Percentiles rank a stretch among this genome's conserved stretches.
These are phyloP conservation scores for Macrobrachium rosenbergii DNA, from an alignment of 1,140 invertebrate genomes.

Conservation along the genomic window DNA sequence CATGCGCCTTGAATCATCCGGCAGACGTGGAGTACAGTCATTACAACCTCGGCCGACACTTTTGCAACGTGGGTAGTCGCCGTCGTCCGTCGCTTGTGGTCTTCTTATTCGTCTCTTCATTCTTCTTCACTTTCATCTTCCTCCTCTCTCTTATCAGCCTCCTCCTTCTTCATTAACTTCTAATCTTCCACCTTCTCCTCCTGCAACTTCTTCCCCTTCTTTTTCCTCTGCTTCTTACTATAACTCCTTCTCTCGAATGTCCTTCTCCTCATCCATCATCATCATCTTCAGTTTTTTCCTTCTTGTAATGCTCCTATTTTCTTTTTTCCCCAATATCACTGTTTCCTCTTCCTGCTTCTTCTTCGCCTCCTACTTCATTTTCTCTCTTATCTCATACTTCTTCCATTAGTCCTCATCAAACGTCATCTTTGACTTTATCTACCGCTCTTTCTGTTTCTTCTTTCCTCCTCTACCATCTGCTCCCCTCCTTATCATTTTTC, in stretches of 20 bases:
- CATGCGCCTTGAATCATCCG: slow-evolving; percentile 56
- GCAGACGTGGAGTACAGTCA: slow-evolving; percentile 48
- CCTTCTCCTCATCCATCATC: background rate
- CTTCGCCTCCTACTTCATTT: background rate
- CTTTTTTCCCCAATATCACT: background rate
- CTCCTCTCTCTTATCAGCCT: slow-evolving; percentile 11
- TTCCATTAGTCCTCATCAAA: background rate
- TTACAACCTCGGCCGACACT: slow-evolving; percentile 52
- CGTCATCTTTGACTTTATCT: slow-evolving; percentile 17
- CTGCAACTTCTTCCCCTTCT: background rate
- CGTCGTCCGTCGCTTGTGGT: background rate
- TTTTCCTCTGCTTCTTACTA: background rate
- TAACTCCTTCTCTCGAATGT: background rate
- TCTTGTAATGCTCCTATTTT: no score
- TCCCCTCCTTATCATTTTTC: slow-evolving; percentile 10
- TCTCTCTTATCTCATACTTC: background rate
- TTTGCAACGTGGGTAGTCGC: slow-evolving; percentile 43
- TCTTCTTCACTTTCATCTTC: background rate
- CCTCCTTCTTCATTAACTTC: background rate
- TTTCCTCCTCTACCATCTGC: background rate
- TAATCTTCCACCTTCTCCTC: background rate
- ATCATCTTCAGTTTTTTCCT: background rate
- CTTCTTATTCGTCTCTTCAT: no score
- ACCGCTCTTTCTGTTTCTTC: slow-evolving; percentile 10
- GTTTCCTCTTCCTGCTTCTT: background rate